Conservation (phyloP, 1,140 invertebrate species). For the Zophobas atratus region DNA sequence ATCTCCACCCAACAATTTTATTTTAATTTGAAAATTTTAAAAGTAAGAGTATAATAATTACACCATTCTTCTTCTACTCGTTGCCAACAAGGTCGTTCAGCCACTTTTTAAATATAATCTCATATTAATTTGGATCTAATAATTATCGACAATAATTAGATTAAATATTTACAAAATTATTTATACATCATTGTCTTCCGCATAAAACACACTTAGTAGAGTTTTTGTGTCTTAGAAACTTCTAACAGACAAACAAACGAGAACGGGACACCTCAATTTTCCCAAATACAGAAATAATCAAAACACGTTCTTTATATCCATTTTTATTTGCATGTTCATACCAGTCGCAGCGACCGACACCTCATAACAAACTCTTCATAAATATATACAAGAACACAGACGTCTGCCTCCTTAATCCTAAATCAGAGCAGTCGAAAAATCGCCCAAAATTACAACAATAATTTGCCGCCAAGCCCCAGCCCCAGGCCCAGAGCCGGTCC, state of each 20-base stretch:
- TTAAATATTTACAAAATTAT: too few species aligned
- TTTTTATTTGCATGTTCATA: conserved; percentile 9
- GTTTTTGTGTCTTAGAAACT: too few species aligned
- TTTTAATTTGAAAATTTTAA: conserved; percentile 37
- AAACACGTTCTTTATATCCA: too few species aligned
- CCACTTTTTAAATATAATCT: conserved; percentile 8
- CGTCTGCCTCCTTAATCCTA: conserved; percentile 16
- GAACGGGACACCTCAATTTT: too few species aligned
- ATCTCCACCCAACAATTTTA: conserved; percentile 42
- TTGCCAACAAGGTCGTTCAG: conserved; percentile 21
- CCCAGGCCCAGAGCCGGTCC: conserved; percentile 3
- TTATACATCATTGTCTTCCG: too few species aligned
- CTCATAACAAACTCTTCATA: conserved; percentile 2
- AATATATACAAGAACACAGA: conserved; percentile 19
- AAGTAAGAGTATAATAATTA: conserved; percentile 26
- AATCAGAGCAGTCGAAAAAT: conserved; percentile 3
- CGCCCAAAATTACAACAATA: neutral
- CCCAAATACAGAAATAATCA: too few species aligned
- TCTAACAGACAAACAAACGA: too few species aligned
- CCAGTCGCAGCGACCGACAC: neutral
- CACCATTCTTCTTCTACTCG: conserved; percentile 25
- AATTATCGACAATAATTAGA: neutral
- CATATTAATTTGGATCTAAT: neutral
- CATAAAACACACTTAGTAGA: too few species aligned
- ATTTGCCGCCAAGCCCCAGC: conserved; percentile 6